Base-by-base conservation (phyloP, 2,797 vertebrate genomes). In the Pelobates cultripes region DNA sequence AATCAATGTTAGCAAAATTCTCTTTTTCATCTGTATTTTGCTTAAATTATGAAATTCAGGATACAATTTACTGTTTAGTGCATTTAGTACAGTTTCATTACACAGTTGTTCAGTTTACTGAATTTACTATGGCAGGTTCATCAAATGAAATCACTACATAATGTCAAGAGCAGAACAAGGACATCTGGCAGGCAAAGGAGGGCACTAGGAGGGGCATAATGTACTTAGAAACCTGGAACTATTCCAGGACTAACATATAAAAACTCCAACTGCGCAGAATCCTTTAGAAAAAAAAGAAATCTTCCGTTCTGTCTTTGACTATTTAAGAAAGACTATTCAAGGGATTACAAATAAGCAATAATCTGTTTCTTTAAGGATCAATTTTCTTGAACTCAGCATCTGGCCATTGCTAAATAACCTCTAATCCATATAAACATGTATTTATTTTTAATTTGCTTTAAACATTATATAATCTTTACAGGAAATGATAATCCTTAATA, bases 381-480 rank as follows among this genome's bases (percentile, higher is more conserved):
- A 73, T 72, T 78, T 70, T 64, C 7, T 28, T 40, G 75, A 15
- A 47, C 17, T 0, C 43, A 41, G 78, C 81, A 84, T 78, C 73
- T 85, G 78, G 64, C 44, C 44, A 61, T 43, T 12, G 28, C 6
- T 47, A 3, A 12, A 44, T 60, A 28, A 73, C 73, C 45, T 51
- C 64, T 85, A 80, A 84, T 85, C 79, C 84, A 84, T 44, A 75
- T 72, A 72, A 74, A 70, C 15, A 42, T 17, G 63, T 55, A n/a
- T 73, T 51, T 42, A 70, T 28, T 75, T 76, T 78, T 81, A 67
- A 78, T 74, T 84, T 45, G 17, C 68, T 73, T 9, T 53, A 28
- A n/a, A 75, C 68, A 74, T 75, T 85, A 73, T 70, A 60, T 69
- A 57, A 82, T 79, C 78, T 85, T 74, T 60, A 55, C 74, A 75